Evolutionary conservation across 1,140 invertebrate species (phyloP).

Genomic region (Megalonaias nervosa): DNA sequence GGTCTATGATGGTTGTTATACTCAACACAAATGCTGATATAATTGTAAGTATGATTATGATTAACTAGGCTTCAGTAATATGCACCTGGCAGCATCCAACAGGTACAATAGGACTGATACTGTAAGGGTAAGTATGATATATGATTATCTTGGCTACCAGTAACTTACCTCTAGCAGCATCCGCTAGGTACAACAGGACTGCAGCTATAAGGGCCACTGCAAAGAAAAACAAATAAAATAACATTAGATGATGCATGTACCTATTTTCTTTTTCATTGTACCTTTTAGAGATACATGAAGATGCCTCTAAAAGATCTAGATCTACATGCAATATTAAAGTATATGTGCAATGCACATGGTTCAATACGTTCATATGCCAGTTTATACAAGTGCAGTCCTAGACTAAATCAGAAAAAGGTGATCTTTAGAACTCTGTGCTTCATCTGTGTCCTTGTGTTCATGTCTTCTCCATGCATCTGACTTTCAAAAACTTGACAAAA

Average conservation of each 20-base stretch:
- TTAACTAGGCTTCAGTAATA: constrained; percentile 63
- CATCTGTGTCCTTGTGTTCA: no score
- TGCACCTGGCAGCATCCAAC: constrained; percentile 74
- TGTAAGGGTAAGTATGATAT: constrained; percentile 81
- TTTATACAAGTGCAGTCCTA: constrained; percentile 14
- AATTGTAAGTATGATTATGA: no score
- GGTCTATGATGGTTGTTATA: no score
- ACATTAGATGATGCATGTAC: constrained; percentile 1
- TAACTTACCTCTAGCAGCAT: constrained; percentile 69
- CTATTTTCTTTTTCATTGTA: not conserved
- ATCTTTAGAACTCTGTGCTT: no score
- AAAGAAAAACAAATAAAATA: constrained; percentile 66
- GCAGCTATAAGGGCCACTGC: constrained; percentile 83
- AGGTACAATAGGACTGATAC: constrained; percentile 84
- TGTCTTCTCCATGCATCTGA: no score
- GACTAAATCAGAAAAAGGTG: no score
- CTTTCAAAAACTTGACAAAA: no score
- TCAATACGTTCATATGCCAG: constrained; percentile 16
- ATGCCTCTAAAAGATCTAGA: constrained; percentile 2
- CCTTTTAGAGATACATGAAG: not conserved
- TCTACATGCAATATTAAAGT: not conserved
- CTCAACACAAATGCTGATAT: no score
- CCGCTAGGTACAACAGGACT: constrained; percentile 83
- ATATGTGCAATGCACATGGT: not conserved
- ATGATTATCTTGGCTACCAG: constrained; percentile 8